phyloP scores from a whole-genome alignment of 2,113 vertebrate genomes.

The Argyrosomus japonicus region DNA sequence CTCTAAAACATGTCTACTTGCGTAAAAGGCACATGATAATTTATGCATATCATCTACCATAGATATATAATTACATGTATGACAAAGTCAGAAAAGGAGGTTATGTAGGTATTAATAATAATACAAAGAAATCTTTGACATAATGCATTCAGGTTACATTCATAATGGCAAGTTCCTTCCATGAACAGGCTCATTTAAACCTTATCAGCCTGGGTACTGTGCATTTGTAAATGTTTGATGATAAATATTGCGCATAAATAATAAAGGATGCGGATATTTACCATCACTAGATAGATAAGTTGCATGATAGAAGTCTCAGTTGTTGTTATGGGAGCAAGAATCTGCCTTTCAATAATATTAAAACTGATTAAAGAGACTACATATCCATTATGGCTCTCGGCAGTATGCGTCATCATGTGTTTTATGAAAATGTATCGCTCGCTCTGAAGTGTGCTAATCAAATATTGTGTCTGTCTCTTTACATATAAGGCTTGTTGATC shows the following conservation, averaged over 20 bases:
- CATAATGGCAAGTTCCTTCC: not conserved
- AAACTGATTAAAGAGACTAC: not conserved
- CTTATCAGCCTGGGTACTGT: not conserved
- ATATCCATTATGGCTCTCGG: not conserved
- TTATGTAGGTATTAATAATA: not conserved
- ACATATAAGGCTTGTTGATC: conserved; percentile 2
- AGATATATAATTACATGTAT: not conserved
- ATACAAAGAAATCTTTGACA: not conserved
- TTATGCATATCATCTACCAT: not conserved
- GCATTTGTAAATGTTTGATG: conserved; percentile 19
- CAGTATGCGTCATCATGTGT: conserved; percentile 17
- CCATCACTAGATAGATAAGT: not conserved
- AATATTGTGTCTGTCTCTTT: conserved; percentile 26
- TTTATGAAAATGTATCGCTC: conserved; percentile 13
- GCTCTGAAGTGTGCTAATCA: conserved; percentile 23
- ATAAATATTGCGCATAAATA: not conserved
- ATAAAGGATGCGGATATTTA: not conserved
- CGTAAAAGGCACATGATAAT: not conserved
- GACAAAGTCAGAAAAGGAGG: too few relatives aligned
- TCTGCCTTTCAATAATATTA: not conserved
- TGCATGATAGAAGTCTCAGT: not conserved
- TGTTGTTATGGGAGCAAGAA: not conserved
- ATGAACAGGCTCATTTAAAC: not conserved
- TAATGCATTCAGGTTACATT: not conserved
- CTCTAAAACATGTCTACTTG: not conserved